Percentiles rank a stretch among this genome's conserved stretches.
Evolutionary conservation across 2,888 invertebrate genomes (phyloP).

Genomic region (Lasioglossum villosulum): DNA sequence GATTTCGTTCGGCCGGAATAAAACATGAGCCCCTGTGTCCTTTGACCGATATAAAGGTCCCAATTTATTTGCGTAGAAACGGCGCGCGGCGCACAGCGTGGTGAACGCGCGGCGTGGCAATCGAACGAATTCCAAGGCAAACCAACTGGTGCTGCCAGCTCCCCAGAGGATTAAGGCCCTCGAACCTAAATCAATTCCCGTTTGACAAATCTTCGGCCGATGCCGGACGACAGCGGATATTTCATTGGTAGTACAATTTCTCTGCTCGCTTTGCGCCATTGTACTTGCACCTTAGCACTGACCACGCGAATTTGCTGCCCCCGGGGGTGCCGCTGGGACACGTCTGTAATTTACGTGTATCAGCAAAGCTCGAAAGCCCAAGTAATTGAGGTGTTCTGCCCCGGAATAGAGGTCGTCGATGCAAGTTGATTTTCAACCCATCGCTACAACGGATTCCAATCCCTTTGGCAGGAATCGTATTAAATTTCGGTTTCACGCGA

Average conservation of each 20-base stretch:
- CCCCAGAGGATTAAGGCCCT: constrained; percentile 74
- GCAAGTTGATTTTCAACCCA: constrained; percentile 58
- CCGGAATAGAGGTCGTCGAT: constrained; percentile 45
- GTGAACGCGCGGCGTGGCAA: constrained; percentile 45
- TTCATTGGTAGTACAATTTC: constrained; percentile 77
- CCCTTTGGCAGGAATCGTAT: constrained; percentile 6
- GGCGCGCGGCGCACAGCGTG: constrained; percentile 22
- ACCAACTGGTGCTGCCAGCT: constrained; percentile 62
- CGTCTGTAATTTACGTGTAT: constrained; percentile 62
- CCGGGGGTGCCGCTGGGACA: constrained; percentile 34
- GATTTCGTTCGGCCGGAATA: constrained; percentile 31
- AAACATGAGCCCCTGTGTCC: constrained; percentile 49
- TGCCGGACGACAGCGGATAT: constrained; percentile 75
- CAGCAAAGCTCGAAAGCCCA: constrained; percentile 58
- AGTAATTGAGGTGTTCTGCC: constrained; percentile 58
- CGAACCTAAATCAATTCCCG: constrained; percentile 80
- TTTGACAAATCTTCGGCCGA: constrained; percentile 79
- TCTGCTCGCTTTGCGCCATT: constrained; percentile 52
- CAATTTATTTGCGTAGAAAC: constrained; percentile 69
- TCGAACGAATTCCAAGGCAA: constrained; percentile 68
- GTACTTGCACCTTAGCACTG: constrained; percentile 60
- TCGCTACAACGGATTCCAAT: not conserved
- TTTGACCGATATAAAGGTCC: constrained; percentile 61
- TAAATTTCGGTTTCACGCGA: constrained; percentile 13
- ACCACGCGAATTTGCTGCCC: constrained; percentile 54